Percentiles rank a stretch among this genome's conserved stretches.
Evolutionary conservation across 2,113 vertebrate genomes (phyloP).

Genomic region (Tringa solitaria): DNA sequence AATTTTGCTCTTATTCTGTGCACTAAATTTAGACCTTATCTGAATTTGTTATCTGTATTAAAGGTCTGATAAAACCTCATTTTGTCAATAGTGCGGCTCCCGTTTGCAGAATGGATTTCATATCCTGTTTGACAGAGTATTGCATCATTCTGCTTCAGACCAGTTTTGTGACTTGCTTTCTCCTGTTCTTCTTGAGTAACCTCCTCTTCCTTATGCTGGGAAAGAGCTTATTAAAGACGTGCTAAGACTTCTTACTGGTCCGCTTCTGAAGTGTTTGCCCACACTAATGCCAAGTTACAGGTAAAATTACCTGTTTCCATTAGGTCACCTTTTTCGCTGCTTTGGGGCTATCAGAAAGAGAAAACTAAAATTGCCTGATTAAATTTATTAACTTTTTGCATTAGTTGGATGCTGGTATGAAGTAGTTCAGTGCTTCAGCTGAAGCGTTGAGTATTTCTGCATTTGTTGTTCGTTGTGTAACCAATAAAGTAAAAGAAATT

Average conservation of each 20-base stretch:
- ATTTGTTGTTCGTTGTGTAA: not conserved
- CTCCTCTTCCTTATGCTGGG: not conserved
- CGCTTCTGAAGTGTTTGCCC: not conserved
- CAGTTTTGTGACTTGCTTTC: conserved; percentile 37
- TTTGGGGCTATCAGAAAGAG: not conserved
- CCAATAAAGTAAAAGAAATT: not conserved
- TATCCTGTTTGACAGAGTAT: not conserved
- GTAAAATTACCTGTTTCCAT: not conserved
- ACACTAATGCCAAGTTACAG: not conserved
- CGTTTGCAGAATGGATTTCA: not conserved
- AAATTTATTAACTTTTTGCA: not conserved
- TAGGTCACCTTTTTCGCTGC: not conserved
- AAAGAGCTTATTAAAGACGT: not conserved
- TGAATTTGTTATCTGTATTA: not conserved
- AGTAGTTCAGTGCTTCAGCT: not conserved
- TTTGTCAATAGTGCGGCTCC: not conserved
- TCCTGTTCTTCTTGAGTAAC: not conserved
- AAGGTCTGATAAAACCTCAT: not conserved
- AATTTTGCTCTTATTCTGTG: not conserved
- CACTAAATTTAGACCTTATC: not conserved
- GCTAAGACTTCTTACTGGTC: not conserved
- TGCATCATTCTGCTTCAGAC: conserved; percentile 24
- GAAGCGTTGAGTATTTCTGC: not conserved
- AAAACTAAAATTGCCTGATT: not conserved
- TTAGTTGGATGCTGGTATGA: not conserved